phyloP scores from a whole-genome alignment of 2,888 invertebrate species.

The Himalopsyche anomala region DNA sequence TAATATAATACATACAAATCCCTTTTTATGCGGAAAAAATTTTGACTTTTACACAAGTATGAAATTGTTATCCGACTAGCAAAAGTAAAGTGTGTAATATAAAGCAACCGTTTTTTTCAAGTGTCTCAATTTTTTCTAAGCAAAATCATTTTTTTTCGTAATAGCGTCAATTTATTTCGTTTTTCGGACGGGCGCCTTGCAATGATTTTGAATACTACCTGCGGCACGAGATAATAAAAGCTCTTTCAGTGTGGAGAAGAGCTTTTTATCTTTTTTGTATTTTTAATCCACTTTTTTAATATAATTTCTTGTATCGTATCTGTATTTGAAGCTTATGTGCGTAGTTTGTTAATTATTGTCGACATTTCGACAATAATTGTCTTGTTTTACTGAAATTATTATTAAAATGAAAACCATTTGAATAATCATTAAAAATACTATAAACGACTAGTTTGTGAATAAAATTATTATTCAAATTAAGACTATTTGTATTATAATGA shows the following conservation, averaged over 20 bases:
- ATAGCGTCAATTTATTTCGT: slow-evolving; percentile 7
- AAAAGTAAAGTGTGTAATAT: background rate
- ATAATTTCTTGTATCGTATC: too few species aligned
- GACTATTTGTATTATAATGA: too few species aligned
- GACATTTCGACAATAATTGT: too few species aligned
- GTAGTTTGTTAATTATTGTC: too few species aligned
- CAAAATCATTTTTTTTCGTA: slow-evolving; percentile 8
- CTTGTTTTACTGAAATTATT: too few species aligned
- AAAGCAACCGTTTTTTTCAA: slow-evolving; percentile 12
- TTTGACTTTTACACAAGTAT: background rate
- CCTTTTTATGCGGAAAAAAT: background rate
- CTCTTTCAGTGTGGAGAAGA: background rate
- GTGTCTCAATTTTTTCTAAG: background rate
- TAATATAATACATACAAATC: background rate
- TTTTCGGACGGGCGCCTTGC: background rate
- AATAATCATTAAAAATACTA: too few species aligned
- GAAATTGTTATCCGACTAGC: slow-evolving; percentile 7
- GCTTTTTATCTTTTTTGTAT: background rate
- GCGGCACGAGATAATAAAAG: background rate
- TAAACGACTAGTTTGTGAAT: too few species aligned
- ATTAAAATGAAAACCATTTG: too few species aligned
- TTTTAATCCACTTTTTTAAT: background rate
- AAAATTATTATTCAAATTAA: too few species aligned
- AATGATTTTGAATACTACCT: slow-evolving; percentile 14
- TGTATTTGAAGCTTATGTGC: too few species aligned